Evolutionary conservation across 1,140 invertebrate genomes (phyloP).

Genomic region (Pachypeltis micranthus): DNA sequence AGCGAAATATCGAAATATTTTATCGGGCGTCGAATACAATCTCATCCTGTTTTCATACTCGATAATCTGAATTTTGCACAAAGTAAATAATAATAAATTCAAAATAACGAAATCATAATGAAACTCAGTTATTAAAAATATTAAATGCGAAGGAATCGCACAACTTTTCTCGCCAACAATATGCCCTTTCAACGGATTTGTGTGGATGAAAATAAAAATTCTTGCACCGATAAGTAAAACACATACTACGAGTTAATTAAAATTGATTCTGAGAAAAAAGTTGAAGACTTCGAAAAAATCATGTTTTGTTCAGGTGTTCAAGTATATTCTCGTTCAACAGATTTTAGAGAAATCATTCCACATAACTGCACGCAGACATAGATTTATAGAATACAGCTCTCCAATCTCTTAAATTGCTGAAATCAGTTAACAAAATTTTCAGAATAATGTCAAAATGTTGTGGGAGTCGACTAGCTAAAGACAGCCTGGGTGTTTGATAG

Average conservation of each 20-base stretch:
- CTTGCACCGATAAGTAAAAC: constrained; percentile 12
- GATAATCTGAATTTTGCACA: constrained; percentile 60
- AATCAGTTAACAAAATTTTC: too few relatives aligned
- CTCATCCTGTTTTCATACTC: constrained; percentile 97
- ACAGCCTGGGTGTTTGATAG: too few relatives aligned
- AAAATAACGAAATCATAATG: constrained; percentile 21
- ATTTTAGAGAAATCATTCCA: too few relatives aligned
- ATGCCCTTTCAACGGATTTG: constrained; percentile 16
- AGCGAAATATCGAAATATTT: constrained; percentile 99
- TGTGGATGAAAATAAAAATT: constrained; percentile 26
- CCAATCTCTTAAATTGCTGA: too few relatives aligned
- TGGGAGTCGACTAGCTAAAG: too few relatives aligned
- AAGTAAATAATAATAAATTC: constrained; percentile 24
- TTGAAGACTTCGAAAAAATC: too few relatives aligned
- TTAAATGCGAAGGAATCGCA: neutral
- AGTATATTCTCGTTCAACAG: too few relatives aligned
- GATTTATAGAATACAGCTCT: too few relatives aligned
- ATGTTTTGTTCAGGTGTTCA: too few relatives aligned
- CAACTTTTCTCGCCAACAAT: too few relatives aligned
- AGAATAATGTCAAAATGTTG: too few relatives aligned
- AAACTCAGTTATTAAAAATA: constrained; percentile 22
- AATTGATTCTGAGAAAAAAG: neutral
- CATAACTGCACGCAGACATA: too few relatives aligned
- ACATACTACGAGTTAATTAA: neutral
- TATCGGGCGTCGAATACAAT: constrained; percentile 92